These are phyloP conservation scores for Eueides isabella DNA, from an alignment of 1,140 invertebrate species.

Conservation along the genomic window DNA sequence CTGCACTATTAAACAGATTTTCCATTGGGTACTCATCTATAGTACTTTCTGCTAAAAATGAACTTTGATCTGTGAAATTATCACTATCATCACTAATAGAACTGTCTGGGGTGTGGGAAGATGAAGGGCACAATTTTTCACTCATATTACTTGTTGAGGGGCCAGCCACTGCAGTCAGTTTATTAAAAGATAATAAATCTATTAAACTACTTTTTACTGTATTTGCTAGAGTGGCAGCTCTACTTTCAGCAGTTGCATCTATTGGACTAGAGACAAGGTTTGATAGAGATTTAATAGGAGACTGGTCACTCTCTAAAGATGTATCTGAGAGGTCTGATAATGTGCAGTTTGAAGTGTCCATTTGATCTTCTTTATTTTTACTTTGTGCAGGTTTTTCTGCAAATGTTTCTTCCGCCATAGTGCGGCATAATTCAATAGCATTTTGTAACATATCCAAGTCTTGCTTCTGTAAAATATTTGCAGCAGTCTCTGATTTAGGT, in stretches of 20 bases:
- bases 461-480: slow-evolving; percentile 75
- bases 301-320: slow-evolving; percentile 79
- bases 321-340: slow-evolving; percentile 64
- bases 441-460: slow-evolving; percentile 83
- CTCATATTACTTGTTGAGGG: slow-evolving; percentile 62
- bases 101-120: slow-evolving; percentile 67
- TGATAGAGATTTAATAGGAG: slow-evolving; percentile 84
- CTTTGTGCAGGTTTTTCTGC: slow-evolving; percentile 56
- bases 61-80: slow-evolving; percentile 74
- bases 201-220: slow-evolving; percentile 73
- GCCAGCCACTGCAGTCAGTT: slow-evolving; percentile 57
- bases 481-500: slow-evolving; percentile 50
- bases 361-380: slow-evolving; percentile 58
- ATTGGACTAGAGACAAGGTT: slow-evolving; percentile 84
- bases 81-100: slow-evolving; percentile 72
- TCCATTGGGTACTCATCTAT: slow-evolving; percentile 80
- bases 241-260: slow-evolving; percentile 71
- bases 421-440: slow-evolving; percentile 79
- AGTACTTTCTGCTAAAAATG: slow-evolving; percentile 74
- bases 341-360: slow-evolving; percentile 63
- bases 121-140: slow-evolving; percentile 60
- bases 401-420: slow-evolving; percentile 76
- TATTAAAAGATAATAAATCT: slow-evolving; percentile 71
- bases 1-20: slow-evolving; percentile 77
- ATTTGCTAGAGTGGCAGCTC: slow-evolving; percentile 56